A percentile compares a stretch with the other conserved stretches of the same genome.
Evolutionary conservation across 2,797 vertebrate genomes (phyloP).

Genomic region (Malacoraja senta): DNA sequence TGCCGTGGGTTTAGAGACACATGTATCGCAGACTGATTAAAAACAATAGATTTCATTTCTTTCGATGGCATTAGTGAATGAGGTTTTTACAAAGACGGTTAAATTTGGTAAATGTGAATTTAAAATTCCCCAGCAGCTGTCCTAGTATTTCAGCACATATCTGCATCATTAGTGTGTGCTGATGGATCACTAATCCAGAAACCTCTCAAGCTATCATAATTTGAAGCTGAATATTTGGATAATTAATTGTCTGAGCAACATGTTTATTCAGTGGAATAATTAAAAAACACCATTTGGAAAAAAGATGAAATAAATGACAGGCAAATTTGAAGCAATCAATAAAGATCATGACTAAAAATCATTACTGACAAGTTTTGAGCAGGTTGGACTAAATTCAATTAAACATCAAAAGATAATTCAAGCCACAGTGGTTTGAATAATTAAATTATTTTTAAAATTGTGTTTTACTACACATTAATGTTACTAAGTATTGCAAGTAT

Average conservation of each 20-base stretch:
- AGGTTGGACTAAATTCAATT: background rate
- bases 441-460: background rate
- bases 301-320: background rate
- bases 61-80: no score
- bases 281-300: background rate
- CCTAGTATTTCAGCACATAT: no score
- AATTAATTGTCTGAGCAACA: background rate
- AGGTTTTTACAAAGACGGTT: no score
- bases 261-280: background rate
- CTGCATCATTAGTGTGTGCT: no score
- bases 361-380: background rate
- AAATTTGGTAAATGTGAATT: no score
- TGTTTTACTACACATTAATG: background rate
- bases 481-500: background rate
- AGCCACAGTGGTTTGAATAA: no score
- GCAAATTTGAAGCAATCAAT: background rate
- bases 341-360: background rate
- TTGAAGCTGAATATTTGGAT: background rate
- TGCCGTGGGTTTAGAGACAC: no score
- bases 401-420: background rate
- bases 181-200: no score
- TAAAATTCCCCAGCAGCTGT: no score
- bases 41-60: no score
- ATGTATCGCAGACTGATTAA: no score
- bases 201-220: background rate